Conservation (phyloP, 1,140 invertebrate species). For the Euglossa dilemma region DNA sequence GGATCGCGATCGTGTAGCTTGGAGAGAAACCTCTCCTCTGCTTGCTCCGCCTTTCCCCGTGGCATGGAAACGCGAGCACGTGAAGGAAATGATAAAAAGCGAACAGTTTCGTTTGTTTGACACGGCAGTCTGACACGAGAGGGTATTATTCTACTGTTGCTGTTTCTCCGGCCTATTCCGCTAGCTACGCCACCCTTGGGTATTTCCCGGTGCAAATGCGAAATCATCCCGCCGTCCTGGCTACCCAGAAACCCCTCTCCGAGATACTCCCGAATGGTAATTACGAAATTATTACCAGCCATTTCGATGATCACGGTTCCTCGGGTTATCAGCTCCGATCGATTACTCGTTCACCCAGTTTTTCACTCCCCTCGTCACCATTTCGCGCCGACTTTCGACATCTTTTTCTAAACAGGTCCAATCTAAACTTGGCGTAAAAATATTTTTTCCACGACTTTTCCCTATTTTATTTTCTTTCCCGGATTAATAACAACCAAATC, state of each 20-base stretch:
- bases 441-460: background rate
- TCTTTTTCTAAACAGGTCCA: background rate
- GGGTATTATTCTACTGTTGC: conserved; percentile 5
- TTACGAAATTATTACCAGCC: conserved; percentile 46
- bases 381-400: background rate
- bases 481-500: too few relatives aligned
- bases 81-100: background rate
- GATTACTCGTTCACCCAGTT: conserved; percentile 16
- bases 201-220: conserved; percentile 11
- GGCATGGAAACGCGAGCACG: background rate
- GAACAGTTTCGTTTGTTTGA: conserved; percentile 22
- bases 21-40: background rate
- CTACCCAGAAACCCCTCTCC: background rate
- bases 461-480: too few relatives aligned
- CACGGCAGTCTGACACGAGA: background rate
- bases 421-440: background rate
- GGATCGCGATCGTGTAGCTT: background rate
- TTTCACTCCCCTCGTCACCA: background rate
- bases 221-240: conserved; percentile 6
- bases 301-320: conserved; percentile 35
- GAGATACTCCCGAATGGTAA: conserved; percentile 15
- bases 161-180: background rate
- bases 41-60: background rate
- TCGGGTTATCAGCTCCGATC: background rate
- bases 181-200: background rate